These are phyloP conservation scores for Felis chaus DNA, from an alignment of 2,113 vertebrate species.

Conservation along the genomic window DNA sequence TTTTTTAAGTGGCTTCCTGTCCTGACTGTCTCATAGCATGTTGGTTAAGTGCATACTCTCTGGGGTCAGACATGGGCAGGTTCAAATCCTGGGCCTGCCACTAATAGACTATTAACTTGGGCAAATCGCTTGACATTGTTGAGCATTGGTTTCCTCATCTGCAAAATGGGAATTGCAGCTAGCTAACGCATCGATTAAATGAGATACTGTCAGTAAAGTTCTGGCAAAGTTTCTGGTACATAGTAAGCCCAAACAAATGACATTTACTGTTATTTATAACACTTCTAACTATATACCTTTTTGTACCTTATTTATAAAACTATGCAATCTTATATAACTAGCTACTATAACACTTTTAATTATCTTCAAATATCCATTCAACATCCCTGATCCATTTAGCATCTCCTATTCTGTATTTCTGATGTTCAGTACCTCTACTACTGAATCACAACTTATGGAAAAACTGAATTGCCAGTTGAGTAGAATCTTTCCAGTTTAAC, in stretches of 20 bases:
- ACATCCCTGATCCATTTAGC: not conserved
- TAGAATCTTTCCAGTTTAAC: constrained; percentile 49
- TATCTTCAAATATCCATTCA: not conserved
- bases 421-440: not conserved
- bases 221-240: not conserved
- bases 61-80: not conserved
- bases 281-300: not conserved
- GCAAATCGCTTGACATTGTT: not conserved
- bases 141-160: constrained; percentile 23
- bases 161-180: not conserved
- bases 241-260: not conserved
- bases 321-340: not conserved
- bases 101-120: not conserved
- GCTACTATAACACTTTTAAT: not conserved
- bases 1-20: not conserved
- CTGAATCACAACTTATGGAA: not conserved
- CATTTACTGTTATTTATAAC: not conserved
- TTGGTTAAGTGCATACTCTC: not conserved
- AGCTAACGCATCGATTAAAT: not conserved
- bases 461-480: constrained; percentile 4
- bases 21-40: not conserved
- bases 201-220: not conserved
- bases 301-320: not conserved
- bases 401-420: not conserved
- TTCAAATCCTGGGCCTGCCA: not conserved